Evolutionary conservation across 2,797 vertebrate genomes (phyloP), one percentile per base, ranked within the genome.

Genomic region (Crossoptilon crossoptilon): DNA sequence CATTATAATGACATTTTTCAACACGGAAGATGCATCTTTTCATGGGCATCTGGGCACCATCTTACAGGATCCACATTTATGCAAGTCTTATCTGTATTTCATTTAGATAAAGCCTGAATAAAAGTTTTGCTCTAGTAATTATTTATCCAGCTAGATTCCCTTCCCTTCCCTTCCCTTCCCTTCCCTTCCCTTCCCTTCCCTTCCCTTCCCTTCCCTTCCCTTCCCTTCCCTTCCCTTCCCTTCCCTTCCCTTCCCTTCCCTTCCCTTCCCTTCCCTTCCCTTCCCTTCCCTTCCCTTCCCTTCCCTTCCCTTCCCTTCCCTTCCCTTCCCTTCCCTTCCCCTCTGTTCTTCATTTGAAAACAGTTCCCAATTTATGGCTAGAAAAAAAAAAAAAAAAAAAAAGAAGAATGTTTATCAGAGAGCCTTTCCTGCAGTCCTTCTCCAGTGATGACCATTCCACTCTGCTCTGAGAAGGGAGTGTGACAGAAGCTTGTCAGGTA

Each of bases 401-500:
- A 59, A 33, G 12, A 11, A 7, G 11, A 51, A 18, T 71, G 74
- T 84, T 87, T 60, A 35, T 85, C 48, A 29, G 46, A 21, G 4
- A 49, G 22, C 11, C 22, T 71, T 66, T 87, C 86, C 35, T 91
- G 18, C n/a, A 92, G 8, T 14, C 29, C 10, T 86, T 37, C 66
- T 51, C 49, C 68, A 58, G n/a, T 70, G 18, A 41, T 62, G 84
- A 37, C 46, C 71, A 80, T 56, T 78, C n/a, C 68, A 74, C 33
- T 9, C 41, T 69, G 39, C 35, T 53, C 79, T 77, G 63, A 66
- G 58, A 84, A 84, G 33, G 35, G 53, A 63, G 19, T 1, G 0
- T 86, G 70, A 84, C 89, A 93, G 60, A 86, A 83, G 53, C 14
- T 68, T 87, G 79, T 86, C 86, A 83, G 69, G 75, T 83, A 88